Evolutionary conservation across 2,113 vertebrate genomes (phyloP).

Genomic region (Chaetura pelagica): DNA sequence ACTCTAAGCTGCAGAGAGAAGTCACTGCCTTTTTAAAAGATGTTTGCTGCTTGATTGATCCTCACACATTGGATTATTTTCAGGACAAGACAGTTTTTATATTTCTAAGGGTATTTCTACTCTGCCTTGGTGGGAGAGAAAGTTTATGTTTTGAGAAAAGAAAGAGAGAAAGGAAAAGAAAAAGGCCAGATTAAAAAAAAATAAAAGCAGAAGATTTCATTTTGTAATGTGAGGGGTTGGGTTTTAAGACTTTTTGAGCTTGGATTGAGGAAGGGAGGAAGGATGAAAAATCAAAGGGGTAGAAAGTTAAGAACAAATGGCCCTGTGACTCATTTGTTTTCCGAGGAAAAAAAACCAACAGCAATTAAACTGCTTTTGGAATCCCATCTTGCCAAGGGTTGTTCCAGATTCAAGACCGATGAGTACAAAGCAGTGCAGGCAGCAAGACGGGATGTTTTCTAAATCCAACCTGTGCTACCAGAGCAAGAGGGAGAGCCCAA

Average conservation of each 20-base stretch:
- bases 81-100: not conserved
- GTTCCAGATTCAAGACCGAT: not conserved
- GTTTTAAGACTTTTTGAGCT: not conserved
- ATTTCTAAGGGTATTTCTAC: not conserved
- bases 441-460: not conserved
- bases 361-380: not conserved
- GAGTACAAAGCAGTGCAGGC: not conserved
- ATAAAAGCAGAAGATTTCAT: not conserved
- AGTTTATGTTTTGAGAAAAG: conserved; percentile 21
- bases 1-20: not conserved
- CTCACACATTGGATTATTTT: conserved; percentile 41
- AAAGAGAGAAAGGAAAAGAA: not conserved
- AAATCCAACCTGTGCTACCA: not conserved
- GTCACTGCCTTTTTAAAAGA: not conserved
- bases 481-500: not conserved
- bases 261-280: not conserved
- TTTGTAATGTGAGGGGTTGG: conserved; percentile 42
- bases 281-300: not conserved
- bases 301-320: conserved; percentile 63
- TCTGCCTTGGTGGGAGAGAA: not conserved
- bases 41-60: conserved; percentile 1
- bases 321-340: not conserved
- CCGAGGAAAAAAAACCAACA: not conserved
- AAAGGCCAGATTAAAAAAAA: not conserved
- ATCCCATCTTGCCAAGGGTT: not conserved